Conservation (phyloP, 2,888 invertebrate genomes). For the Theretra japonica region DNA sequence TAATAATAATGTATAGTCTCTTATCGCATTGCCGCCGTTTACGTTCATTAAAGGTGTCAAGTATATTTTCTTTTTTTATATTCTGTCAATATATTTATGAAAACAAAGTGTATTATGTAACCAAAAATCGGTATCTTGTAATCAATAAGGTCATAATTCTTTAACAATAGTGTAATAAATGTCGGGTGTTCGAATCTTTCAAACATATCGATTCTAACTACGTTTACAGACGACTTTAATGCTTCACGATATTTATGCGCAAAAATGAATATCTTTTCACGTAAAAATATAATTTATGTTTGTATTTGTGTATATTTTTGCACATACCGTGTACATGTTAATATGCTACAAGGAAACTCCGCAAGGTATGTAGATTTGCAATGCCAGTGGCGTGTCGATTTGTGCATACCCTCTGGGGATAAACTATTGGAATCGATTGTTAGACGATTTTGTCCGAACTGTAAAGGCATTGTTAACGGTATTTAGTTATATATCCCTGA, state of each 20-base stretch:
- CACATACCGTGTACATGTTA: not conserved
- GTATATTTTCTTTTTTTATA: not conserved
- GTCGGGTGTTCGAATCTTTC: not conserved
- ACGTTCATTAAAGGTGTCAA: not conserved
- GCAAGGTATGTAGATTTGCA: not conserved
- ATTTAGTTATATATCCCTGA: too few relatives aligned
- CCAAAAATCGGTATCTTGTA: not conserved
- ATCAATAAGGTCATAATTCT: not conserved
- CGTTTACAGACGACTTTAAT: not conserved
- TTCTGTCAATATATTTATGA: not conserved
- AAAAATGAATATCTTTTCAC: not conserved
- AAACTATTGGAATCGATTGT: not conserved
- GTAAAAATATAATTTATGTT: not conserved
- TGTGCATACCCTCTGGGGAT: not conserved
- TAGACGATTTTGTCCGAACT: too few relatives aligned
- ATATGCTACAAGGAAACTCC: not conserved
- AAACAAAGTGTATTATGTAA: not conserved
- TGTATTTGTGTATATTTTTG: not conserved
- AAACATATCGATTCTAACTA: constrained; percentile 11
- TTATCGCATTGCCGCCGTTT: not conserved
- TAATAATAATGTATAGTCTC: constrained; percentile 4
- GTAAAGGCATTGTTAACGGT: too few relatives aligned
- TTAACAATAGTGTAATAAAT: constrained; percentile 4
- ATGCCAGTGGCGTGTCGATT: not conserved
- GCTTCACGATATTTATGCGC: not conserved